Percentiles rank a stretch among this genome's conserved stretches.
These are phyloP conservation scores for Aegithalos caudatus DNA, from an alignment of 2,113 vertebrate genomes.

Conservation along the genomic window DNA sequence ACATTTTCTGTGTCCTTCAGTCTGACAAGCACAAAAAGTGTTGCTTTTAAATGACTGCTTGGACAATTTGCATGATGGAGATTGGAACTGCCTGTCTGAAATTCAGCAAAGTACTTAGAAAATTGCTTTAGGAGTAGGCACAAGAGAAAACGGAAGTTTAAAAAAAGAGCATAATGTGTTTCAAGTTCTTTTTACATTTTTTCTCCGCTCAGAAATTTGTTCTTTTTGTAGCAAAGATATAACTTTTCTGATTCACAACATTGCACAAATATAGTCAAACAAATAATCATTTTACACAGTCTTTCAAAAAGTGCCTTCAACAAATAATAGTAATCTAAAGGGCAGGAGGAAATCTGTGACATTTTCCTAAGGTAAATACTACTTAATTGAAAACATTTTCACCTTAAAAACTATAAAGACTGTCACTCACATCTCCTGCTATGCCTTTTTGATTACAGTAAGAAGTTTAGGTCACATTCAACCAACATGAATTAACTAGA, in stretches of 20 bases:
- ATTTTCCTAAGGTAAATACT: not conserved
- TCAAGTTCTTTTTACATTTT: not conserved
- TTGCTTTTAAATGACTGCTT: not conserved
- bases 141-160: not conserved
- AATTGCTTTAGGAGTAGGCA: not conserved
- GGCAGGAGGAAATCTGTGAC: not conserved
- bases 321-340: not conserved
- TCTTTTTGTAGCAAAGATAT: not conserved
- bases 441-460: not conserved
- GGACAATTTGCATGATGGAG: constrained; percentile 11
- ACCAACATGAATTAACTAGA: not conserved
- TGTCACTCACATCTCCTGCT: not conserved
- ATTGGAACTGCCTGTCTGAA: not conserved
- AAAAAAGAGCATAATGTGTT: not conserved
- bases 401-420: not conserved
- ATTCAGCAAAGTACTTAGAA: not conserved
- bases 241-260: not conserved
- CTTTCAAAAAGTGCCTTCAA: not conserved
- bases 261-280: not conserved
- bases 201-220: not conserved
- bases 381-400: not conserved
- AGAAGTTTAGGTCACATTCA: not conserved
- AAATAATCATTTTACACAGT: not conserved
- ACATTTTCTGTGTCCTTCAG: constrained; percentile 10
- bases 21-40: not conserved